Percentiles rank a stretch among this genome's conserved stretches.
Conservation (phyloP, 2,888 invertebrate species). For the Stegana nigrithorax region DNA sequence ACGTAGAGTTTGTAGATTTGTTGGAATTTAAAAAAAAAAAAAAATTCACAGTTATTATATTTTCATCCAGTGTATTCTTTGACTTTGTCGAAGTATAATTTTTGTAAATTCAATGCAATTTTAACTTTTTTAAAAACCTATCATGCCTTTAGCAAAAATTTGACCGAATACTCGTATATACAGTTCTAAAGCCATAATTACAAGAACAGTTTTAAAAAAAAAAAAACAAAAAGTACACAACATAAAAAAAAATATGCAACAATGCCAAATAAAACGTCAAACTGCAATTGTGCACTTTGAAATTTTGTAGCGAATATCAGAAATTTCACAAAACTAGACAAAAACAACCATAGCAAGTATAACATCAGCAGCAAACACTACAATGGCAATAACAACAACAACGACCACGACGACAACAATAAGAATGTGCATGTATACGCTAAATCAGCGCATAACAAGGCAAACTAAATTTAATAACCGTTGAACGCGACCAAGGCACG, state of each 20-base stretch:
- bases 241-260: background rate
- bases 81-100: no score
- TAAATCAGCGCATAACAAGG: conserved; percentile 27
- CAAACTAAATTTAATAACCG: conserved; percentile 58
- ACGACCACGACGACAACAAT: background rate
- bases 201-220: background rate
- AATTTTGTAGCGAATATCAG: no score
- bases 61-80: no score
- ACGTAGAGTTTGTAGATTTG: no score
- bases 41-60: no score
- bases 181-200: no score
- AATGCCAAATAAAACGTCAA: conserved; percentile 6
- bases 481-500: conserved; percentile 49
- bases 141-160: background rate
- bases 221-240: background rate
- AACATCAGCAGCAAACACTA: background rate
- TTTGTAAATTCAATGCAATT: background rate
- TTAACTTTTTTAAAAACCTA: background rate
- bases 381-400: background rate
- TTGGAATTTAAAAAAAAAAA: no score
- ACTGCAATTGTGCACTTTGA: conserved; percentile 54
- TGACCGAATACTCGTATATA: no score
- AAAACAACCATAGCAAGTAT: conserved; percentile 2
- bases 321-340: background rate
- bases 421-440: conserved; percentile 9